Evolutionary conservation across 30 jellyfish, hydroid and myxozoan species (phyloP).

Genomic region (Pelagia noctiluca): DNA sequence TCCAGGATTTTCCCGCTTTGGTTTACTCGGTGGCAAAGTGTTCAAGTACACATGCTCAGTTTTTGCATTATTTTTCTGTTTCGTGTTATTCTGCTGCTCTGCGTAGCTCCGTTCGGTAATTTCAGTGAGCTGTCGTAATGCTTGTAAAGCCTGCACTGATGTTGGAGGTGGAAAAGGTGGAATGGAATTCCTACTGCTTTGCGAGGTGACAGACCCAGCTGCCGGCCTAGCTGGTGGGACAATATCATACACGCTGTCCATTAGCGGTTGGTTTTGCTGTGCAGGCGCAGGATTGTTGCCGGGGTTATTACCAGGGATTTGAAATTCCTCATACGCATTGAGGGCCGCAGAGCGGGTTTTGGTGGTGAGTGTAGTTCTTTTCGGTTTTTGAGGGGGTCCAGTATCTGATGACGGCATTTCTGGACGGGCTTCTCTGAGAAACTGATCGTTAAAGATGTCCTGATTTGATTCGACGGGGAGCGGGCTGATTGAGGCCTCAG

Average conservation of each 20-base stretch:
- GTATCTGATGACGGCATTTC: constrained; percentile 10
- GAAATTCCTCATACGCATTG: constrained; percentile 23
- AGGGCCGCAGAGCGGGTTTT: constrained; percentile 8
- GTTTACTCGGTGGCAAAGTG: background rate
- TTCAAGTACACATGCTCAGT: background rate
- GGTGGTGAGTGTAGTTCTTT: background rate
- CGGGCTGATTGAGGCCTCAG: constrained; percentile 48
- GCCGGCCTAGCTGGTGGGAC: constrained; percentile 87
- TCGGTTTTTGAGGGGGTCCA: constrained; percentile 9
- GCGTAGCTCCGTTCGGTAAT: too few species aligned
- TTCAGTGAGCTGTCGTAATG: constrained; percentile 17
- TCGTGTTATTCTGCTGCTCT: background rate
- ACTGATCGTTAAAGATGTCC: constrained; percentile 49
- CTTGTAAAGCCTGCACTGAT: constrained; percentile 61
- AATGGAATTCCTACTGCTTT: constrained; percentile 26
- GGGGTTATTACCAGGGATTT: constrained; percentile 15
- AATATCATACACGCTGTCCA: constrained; percentile 44
- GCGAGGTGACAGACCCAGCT: constrained; percentile 41
- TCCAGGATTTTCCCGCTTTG: background rate
- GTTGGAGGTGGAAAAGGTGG: constrained; percentile 87
- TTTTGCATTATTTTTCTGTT: background rate
- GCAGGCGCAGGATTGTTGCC: background rate
- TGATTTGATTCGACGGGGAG: constrained; percentile 32
- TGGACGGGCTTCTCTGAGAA: constrained; percentile 47
- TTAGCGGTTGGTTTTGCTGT: background rate